Conservation (phyloP, 2,797 vertebrate genomes). For the Tamandua tetradactyla region DNA sequence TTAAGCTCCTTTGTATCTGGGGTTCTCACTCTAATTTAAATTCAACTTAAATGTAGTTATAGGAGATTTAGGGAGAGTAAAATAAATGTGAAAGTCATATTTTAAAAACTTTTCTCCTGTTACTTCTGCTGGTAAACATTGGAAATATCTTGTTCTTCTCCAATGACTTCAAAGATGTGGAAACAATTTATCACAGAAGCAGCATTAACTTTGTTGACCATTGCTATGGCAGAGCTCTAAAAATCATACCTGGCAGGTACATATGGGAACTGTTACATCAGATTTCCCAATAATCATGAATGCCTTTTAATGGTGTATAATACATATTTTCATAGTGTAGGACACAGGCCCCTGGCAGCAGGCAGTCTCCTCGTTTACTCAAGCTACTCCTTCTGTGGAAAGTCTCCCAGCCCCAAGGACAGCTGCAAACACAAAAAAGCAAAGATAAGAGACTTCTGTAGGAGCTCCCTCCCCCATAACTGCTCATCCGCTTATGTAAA, state of each 20-base stretch:
- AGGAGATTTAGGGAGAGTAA: background rate
- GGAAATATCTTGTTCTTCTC: background rate
- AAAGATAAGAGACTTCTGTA: no score
- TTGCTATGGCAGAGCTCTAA: background rate
- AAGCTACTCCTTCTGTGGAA: no score
- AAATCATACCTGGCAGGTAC: background rate
- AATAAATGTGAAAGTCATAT: background rate
- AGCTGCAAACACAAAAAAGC: no score
- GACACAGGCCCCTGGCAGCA: no score
- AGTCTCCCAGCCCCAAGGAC: no score
- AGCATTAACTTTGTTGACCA: background rate
- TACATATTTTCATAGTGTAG: no score
- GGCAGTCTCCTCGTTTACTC: no score
- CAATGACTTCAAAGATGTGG: background rate
- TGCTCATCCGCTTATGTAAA: no score
- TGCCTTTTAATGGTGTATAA: background rate
- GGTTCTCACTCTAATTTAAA: background rate
- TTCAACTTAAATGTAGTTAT: background rate
- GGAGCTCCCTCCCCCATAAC: no score
- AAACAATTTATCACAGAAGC: background rate
- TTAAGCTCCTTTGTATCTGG: background rate
- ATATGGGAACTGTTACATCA: background rate
- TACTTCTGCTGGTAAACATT: background rate
- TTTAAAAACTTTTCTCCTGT: background rate
- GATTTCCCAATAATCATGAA: background rate